These are phyloP conservation scores for Allacma fusca DNA, from an alignment of 2,888 invertebrate genomes.

Conservation along the genomic window DNA sequence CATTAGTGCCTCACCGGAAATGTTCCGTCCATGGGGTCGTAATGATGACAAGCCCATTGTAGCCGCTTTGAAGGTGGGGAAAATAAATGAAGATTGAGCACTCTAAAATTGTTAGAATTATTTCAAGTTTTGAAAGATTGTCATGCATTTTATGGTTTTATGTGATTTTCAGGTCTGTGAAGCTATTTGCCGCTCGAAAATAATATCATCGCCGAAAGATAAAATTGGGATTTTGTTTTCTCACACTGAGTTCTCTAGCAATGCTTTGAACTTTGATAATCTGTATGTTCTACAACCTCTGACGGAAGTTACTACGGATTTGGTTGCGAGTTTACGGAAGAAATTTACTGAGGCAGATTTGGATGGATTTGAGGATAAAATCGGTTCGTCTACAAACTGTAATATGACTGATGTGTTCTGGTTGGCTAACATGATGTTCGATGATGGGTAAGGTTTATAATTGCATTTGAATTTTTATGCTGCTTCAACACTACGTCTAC, in stretches of 20 bases:
- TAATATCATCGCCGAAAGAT: constrained; percentile 53
- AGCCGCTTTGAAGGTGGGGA: constrained; percentile 56
- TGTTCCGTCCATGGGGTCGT: constrained; percentile 54
- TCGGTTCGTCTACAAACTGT: constrained; percentile 50
- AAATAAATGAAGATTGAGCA: no score
- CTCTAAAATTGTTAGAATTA: no score
- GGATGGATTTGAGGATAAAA: constrained; percentile 52
- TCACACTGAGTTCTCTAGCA: constrained; percentile 54
- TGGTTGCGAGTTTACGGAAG: constrained; percentile 53
- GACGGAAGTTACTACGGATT: constrained; percentile 49
- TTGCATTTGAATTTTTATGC: neutral
- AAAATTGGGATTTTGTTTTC: constrained; percentile 53
- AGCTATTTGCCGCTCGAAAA: constrained; percentile 54
- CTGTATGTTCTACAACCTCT: constrained; percentile 55
- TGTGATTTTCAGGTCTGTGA: constrained; percentile 60
- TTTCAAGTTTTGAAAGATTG: no score
- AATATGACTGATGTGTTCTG: constrained; percentile 57
- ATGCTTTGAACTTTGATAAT: constrained; percentile 50
- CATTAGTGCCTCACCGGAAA: constrained; percentile 53
- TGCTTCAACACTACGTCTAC: neutral
- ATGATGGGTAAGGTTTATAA: constrained; percentile 51
- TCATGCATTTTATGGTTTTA: no score
- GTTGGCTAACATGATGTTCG: constrained; percentile 53
- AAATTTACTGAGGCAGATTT: constrained; percentile 49
- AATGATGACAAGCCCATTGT: constrained; percentile 51